Evolutionary conservation across 1,140 invertebrate genomes (phyloP), one percentile per base, ranked within the genome.

Genomic region (Potamilus streckersoni): DNA sequence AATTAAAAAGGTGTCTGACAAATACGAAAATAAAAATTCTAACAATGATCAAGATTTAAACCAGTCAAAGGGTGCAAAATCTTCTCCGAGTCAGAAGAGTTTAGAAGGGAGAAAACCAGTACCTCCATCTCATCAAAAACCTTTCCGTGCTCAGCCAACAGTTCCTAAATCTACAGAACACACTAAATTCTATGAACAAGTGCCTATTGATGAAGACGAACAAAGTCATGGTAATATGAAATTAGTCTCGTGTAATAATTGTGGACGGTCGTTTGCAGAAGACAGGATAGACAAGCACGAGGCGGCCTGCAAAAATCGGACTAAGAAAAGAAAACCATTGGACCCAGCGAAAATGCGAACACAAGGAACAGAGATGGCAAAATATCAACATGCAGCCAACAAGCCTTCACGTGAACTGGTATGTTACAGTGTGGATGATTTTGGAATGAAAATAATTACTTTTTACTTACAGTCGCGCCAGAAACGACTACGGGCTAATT

Each of bases 291-390:
- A 89, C 57, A 94, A 94, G 80, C 97, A 98, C 86, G 92, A 95
- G 88, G 90, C 93, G n/a, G 83, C 84, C 13, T 88, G 87, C 79
- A 81, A 80, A 19, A 86, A 84, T 12, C 90, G 91, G 12, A 91
- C 92, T 27, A 90, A 89, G 79, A 86, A 86, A 76, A 91, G 96
- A 74, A 97, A 96, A 91, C 92, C 93, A 14, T 97, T 96, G 87
- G 96, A 98, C 89, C 93, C 94, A 16, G 92, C 93, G 8, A 96
- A 96, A 87, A 95, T 95, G 85, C 91, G 97, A 63, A 92, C 96
- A 13, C 91, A 93, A 89, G 96, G 96, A 31, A 98, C 96, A 0
- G 97, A 98, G 82, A 92, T 95, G 27, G 96, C 97, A 83, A 91
- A 92, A 71, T 97, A 93, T 86, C 38, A 49, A 49, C 38, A 49